A percentile compares a stretch with the other conserved stretches of the same genome.
phyloP scores from a whole-genome alignment of 2,113 vertebrate genomes.

The Muscicapa adusta region DNA sequence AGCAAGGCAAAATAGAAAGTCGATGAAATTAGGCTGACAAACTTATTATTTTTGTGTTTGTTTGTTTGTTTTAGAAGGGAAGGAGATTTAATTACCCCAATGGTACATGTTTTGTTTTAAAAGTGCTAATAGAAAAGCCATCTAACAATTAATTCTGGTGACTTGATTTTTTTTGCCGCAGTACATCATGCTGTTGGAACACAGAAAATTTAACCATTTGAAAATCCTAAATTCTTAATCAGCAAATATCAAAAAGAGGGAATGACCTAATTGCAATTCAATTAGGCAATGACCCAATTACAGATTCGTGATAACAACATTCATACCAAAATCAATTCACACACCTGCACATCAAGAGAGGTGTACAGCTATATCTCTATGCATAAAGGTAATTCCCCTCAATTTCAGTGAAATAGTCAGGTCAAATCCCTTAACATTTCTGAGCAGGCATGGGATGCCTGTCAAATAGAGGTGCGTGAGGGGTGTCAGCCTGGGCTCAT shows the following conservation, averaged over 20 bases:
- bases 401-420: neutral
- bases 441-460: neutral
- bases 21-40: neutral
- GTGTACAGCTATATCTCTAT: too few relatives aligned
- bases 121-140: neutral
- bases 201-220: neutral
- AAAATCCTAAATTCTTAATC: neutral
- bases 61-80: neutral
- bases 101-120: neutral
- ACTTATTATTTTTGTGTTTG: neutral
- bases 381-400: neutral
- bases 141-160: neutral
- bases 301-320: neutral
- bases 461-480: rapidly evolving
- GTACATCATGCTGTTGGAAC: neutral
- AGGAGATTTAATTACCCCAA: neutral
- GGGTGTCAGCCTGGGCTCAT: neutral
- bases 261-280: neutral
- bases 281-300: neutral
- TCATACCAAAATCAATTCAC: neutral
- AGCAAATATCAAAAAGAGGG: neutral
- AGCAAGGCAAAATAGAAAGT: neutral
- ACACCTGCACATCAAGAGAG: neutral
- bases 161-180: neutral
- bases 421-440: too few relatives aligned